These are phyloP conservation scores for Gorilla gorilla DNA, from an alignment of 2,113 vertebrate genomes.

Conservation along the genomic window DNA sequence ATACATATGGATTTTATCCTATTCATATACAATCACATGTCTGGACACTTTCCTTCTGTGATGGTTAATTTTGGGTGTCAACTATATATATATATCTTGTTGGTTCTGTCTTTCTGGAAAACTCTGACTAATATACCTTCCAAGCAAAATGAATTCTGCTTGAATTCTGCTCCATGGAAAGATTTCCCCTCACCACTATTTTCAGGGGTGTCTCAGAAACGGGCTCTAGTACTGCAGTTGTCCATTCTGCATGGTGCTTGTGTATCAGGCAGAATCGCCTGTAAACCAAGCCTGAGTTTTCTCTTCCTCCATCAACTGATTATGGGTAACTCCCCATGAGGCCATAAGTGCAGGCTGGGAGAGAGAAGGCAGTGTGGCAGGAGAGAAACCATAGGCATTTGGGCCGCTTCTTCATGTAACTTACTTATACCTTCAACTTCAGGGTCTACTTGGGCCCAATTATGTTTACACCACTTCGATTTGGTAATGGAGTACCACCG, in stretches of 20 bases:
- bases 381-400: background rate
- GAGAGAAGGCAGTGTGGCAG: background rate
- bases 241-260: background rate
- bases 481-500: background rate
- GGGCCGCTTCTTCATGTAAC: background rate
- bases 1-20: too few relatives aligned
- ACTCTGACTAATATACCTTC: background rate
- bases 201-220: background rate
- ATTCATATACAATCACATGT: too few relatives aligned
- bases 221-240: background rate
- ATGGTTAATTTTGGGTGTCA: too few relatives aligned
- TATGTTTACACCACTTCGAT: background rate
- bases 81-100: background rate
- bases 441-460: background rate
- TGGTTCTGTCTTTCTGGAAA: background rate
- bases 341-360: background rate
- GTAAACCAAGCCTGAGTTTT: background rate
- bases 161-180: background rate
- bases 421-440: background rate
- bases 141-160: background rate
- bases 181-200: background rate
- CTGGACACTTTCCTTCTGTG: too few relatives aligned
- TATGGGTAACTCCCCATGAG: background rate
- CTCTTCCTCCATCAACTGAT: background rate
- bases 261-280: background rate